Base-by-base conservation (phyloP, 2,113 vertebrate genomes). In the Desmodus rotundus region DNA sequence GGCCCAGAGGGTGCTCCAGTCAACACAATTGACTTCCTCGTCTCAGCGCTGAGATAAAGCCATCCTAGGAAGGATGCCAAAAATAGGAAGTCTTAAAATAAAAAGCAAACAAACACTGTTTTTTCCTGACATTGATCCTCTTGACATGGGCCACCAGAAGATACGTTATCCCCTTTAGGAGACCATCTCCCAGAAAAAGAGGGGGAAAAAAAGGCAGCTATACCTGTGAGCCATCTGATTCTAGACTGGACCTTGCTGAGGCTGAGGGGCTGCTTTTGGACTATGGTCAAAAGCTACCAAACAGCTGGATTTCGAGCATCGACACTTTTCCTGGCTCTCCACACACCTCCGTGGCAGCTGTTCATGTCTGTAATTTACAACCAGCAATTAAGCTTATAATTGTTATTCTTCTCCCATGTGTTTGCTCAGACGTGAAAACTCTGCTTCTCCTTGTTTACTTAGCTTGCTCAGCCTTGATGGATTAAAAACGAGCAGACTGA, bases 61-160 rank as follows among this genome's bases (percentile, higher is more conserved):
- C 87, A 89, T 91, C 89, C 76, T 96, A 50, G 94, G 96, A 96
- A 96, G 94, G 76, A 96, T 92, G 82, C 87, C 96, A 96, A 87
- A 78, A 94, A 95, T 92, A 97, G 97, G 96, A 96, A 96, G 85
- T 93, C 96, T 97, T 87, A 96, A 93, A 97, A 97, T 97, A 97
- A 95, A 93, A 91, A 94, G 93, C 94, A 95, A 96, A 93, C 86
- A 96, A 94, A 50, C 80, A 61, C 31, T 97, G 95, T 97, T 97
- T 98, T 92, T 96, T 95, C 93, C 96, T 96, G 94, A 84, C 87
- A 87, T 81, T 50, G 56, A 94, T 93, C 50, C 72, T 93, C 43
- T 82, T 82, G 63, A 94, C 38, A 2, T 16, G 91, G 58, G 63
- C 74, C 70, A 73, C 70, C 63, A 95, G 76, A 74, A 96, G 93